These are phyloP conservation scores for Notothenia coriiceps DNA, from an alignment of 2,113 vertebrate genomes.

Conservation along the genomic window DNA sequence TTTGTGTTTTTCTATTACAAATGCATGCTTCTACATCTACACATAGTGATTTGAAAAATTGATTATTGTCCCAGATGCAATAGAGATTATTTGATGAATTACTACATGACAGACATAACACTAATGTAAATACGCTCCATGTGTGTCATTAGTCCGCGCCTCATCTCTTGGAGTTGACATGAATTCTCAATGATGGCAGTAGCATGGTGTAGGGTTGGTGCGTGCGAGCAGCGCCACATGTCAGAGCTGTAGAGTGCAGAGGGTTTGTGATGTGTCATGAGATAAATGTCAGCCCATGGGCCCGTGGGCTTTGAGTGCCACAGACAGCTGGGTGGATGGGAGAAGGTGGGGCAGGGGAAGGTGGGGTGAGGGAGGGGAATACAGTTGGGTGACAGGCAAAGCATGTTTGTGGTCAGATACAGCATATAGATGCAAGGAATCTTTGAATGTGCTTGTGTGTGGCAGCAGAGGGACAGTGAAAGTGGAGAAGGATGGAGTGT, in stretches of 20 bases:
- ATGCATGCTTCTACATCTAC: background rate
- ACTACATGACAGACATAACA: background rate
- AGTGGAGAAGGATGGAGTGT: constrained; percentile 36
- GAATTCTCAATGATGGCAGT: constrained; percentile 11
- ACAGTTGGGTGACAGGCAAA: constrained; percentile 42
- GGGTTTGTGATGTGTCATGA: constrained; percentile 61
- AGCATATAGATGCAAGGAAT: constrained; percentile 5
- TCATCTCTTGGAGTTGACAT: constrained; percentile 22
- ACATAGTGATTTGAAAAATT: background rate
- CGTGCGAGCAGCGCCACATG: constrained; percentile 27
- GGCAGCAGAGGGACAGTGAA: constrained; percentile 40
- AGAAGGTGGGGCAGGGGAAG: background rate
- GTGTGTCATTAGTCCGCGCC: constrained; percentile 1
- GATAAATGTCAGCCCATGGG: constrained; percentile 55
- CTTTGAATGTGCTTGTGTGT: constrained; percentile 22
- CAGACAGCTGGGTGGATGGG: constrained; percentile 71
- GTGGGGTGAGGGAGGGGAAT: background rate
- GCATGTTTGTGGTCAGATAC: constrained; percentile 33
- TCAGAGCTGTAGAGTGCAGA: constrained; percentile 28
- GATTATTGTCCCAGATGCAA: background rate
- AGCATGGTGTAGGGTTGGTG: background rate
- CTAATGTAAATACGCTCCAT: constrained; percentile 5
- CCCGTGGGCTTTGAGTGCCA: constrained; percentile 51
- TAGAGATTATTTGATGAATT: background rate
- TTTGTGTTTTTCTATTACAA: background rate